phyloP scores from a whole-genome alignment of 2,888 invertebrate genomes.

The Altica lythri region DNA sequence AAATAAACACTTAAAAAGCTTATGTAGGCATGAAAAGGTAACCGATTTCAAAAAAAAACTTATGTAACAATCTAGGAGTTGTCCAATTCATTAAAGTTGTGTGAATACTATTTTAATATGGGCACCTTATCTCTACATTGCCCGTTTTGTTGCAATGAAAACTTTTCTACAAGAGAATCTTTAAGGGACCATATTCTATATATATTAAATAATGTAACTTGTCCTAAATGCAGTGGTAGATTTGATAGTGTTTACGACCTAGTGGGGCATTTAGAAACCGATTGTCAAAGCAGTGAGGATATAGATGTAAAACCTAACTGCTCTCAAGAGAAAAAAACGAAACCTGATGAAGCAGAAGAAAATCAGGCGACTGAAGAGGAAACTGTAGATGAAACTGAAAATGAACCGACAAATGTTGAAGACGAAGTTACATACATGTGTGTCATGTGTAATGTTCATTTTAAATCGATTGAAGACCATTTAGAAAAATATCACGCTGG shows the following conservation, averaged over 20 bases:
- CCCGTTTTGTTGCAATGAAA: slow-evolving; percentile 69
- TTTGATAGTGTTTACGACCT: slow-evolving; percentile 62
- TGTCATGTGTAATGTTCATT: slow-evolving; percentile 68
- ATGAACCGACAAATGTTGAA: slow-evolving; percentile 23
- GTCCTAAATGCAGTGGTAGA: slow-evolving; percentile 64
- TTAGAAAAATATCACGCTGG: slow-evolving; percentile 69
- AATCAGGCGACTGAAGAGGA: slow-evolving; percentile 41
- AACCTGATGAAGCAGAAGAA: no score
- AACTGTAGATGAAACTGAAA: slow-evolving; percentile 6
- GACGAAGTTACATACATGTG: slow-evolving; percentile 64
- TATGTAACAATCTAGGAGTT: no score
- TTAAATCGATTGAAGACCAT: slow-evolving; percentile 68
- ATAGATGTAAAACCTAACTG: slow-evolving; percentile 14
- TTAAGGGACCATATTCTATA: slow-evolving; percentile 61
- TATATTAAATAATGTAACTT: slow-evolving; percentile 64
- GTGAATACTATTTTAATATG: slow-evolving; percentile 51
- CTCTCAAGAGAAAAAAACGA: slow-evolving; percentile 22
- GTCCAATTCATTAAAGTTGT: background rate
- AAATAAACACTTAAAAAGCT: no score
- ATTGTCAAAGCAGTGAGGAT: slow-evolving; percentile 38
- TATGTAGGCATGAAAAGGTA: no score
- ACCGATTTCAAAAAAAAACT: no score
- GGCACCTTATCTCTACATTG: slow-evolving; percentile 61
- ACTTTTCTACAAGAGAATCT: slow-evolving; percentile 62
- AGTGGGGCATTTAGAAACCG: slow-evolving; percentile 63